Percentiles rank a stretch among this genome's conserved stretches.
phyloP scores from a whole-genome alignment of 2,113 vertebrate genomes.

The Rhea americana region DNA sequence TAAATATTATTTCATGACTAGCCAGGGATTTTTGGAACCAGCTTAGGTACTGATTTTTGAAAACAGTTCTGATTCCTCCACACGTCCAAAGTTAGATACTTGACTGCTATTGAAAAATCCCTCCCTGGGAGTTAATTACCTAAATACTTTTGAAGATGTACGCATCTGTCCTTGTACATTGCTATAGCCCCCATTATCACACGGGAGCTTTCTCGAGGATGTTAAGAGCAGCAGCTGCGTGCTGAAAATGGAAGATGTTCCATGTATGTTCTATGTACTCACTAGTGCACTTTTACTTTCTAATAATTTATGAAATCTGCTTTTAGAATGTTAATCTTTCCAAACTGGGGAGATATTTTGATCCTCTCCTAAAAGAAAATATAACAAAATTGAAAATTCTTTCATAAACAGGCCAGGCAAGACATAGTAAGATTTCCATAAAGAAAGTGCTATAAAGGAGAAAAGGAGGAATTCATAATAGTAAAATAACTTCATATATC shows the following conservation, averaged over 20 bases:
- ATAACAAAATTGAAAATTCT: neutral
- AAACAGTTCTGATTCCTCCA: neutral
- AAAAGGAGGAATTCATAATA: neutral
- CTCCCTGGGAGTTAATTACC: neutral
- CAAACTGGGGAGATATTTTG: neutral
- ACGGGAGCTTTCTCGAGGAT: fast-evolving
- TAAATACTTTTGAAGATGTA: neutral
- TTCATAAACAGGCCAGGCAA: neutral
- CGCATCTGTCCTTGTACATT: neutral
- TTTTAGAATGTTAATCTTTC: constrained; percentile 3
- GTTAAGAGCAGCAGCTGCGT: neutral
- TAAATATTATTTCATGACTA: neutral
- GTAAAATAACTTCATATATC: neutral
- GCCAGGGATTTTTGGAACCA: neutral
- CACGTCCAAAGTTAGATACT: neutral
- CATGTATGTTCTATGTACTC: neutral
- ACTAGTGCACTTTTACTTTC: neutral
- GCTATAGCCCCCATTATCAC: neutral
- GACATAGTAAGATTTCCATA: neutral
- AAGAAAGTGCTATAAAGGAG: neutral
- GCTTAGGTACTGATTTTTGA: neutral
- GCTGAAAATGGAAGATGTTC: neutral
- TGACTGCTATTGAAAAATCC: neutral
- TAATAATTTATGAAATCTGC: neutral
- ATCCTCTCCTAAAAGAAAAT: neutral